Base-by-base conservation (phyloP, 2,888 invertebrate genomes). In the Cosmorhoe ocellata region DNA sequence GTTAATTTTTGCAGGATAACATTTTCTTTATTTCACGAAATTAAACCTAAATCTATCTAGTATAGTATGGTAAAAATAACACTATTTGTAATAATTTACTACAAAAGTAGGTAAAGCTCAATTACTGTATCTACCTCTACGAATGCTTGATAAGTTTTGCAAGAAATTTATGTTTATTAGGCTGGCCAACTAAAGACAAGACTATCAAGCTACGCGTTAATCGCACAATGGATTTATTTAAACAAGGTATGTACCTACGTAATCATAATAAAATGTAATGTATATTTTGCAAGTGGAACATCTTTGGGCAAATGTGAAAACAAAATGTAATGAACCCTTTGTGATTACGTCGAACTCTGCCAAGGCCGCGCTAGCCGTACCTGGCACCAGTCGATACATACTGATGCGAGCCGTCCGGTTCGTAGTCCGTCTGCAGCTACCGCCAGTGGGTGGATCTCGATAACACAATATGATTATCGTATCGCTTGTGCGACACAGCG, bases 311-410 rank as follows among this genome's bases (percentile, higher is more conserved):
- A 18, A 38, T 38, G 22, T 38, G 43, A 18, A 41, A 58, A 48
- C 51, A 43, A 51, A 30, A 32, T 32, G 13, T 65, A 63, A 61
- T 62, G 63, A 71, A 69, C 65, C 63, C 68, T 66, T 62, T 59
- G 58, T 64, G 68, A 67, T 74, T 76, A 73, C 74, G 74, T 76
- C 77, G 82, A 81, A 76, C 77, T 72, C 63, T 69, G 76, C 76
- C 88, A 89, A 90, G 89, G 89, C 83, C 89, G 89, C 77, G 67
- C 71, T 68, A n/a, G 63, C 66, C 74, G 89, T 90, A 75, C 87
- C 89, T 77, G 89, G 86, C 71, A 86, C 87, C 61, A 69, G 61
- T 56, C 64, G 65, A 67, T 66, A 69, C 3, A 18, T 18, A 18
- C 69, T 60, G 56, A 55, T 4, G 61, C 59, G 18, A 22, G 32